These are phyloP conservation scores for Heliothis peltigera DNA, from an alignment of 2,888 invertebrate genomes.

Conservation along the genomic window DNA sequence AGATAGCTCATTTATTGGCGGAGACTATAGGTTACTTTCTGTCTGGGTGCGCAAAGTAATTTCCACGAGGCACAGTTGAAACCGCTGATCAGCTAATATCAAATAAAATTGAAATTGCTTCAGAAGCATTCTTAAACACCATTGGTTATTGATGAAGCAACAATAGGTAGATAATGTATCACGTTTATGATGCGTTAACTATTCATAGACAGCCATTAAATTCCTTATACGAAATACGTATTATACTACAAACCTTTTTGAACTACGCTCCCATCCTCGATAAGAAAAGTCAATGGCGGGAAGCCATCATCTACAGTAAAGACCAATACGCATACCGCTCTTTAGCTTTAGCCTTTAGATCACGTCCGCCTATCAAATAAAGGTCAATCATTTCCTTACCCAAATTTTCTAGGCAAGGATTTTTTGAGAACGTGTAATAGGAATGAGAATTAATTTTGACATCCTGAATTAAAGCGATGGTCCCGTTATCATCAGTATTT, in stretches of 20 bases:
- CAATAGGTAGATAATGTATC: slow-evolving; percentile 1
- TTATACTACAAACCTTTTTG: background rate
- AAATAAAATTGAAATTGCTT: background rate
- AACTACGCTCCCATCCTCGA: slow-evolving; percentile 1
- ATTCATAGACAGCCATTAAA: background rate
- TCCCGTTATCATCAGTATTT: no score
- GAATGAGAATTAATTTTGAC: background rate
- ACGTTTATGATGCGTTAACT: background rate
- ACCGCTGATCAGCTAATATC: no score
- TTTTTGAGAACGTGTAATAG: background rate
- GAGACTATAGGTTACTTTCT: no score
- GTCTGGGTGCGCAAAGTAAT: no score
- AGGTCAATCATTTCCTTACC: slow-evolving; percentile 15
- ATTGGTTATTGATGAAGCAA: slow-evolving; percentile 2
- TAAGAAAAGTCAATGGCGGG: slow-evolving; percentile 45
- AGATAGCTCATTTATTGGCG: no score
- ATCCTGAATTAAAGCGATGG: background rate
- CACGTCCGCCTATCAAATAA: slow-evolving; percentile 7
- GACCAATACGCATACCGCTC: slow-evolving; percentile 1
- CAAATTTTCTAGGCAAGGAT: background rate
- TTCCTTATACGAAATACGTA: slow-evolving; percentile 6
- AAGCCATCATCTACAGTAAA: slow-evolving; percentile 6
- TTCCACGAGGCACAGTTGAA: no score
- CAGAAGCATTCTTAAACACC: background rate
- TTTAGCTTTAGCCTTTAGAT: slow-evolving; percentile 16